These are phyloP conservation scores for Styela clava DNA, from an alignment of 23 tunicate genomes.

Conservation along the genomic window DNA sequence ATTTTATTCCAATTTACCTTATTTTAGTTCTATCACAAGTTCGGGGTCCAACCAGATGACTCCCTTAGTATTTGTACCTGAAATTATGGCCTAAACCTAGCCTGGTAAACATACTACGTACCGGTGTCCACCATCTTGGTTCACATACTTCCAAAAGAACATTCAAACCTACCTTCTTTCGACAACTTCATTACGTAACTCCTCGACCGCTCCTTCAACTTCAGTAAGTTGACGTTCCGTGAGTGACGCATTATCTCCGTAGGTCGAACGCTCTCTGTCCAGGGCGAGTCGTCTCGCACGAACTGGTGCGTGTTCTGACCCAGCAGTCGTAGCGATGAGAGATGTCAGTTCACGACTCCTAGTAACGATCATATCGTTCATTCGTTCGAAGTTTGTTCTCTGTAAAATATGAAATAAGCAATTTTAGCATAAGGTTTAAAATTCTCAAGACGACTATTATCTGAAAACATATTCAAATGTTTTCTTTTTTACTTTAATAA, in stretches of 20 bases:
- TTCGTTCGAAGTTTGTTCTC: conserved; percentile 56
- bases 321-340: conserved; percentile 54
- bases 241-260: conserved; percentile 50
- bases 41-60: too few species aligned
- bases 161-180: conserved; percentile 87
- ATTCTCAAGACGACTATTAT: too few species aligned
- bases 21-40: too few species aligned
- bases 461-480: too few species aligned
- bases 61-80: too few species aligned
- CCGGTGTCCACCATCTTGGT: too few species aligned
- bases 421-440: too few species aligned
- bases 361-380: conserved; percentile 48
- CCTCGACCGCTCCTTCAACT: conserved; percentile 87
- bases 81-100: too few species aligned
- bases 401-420: conserved; percentile 1
- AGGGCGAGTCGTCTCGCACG: conserved; percentile 54
- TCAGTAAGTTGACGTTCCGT: conserved; percentile 72
- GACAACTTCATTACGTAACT: conserved; percentile 77
- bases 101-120: too few species aligned
- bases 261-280: conserved; percentile 55
- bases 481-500: too few species aligned
- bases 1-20: too few species aligned
- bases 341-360: conserved; percentile 16
- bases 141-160: too few species aligned
- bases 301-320: conserved; percentile 67